Conservation (phyloP, 2,797 vertebrate genomes). For the Spondyliosoma cantharus region DNA sequence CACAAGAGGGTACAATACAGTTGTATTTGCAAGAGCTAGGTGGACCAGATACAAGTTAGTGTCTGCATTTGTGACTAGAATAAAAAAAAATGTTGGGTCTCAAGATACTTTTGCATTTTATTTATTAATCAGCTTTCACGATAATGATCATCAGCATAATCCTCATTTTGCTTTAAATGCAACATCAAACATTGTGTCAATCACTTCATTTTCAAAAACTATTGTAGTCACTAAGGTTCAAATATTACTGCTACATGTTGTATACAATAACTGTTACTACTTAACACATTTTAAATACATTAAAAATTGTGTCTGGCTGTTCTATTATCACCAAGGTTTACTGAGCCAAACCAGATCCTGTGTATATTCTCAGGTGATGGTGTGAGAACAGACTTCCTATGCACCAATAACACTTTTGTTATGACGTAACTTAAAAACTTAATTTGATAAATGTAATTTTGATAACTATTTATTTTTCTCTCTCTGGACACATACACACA, state of each 20-base stretch:
- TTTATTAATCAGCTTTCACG: neutral
- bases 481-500: neutral
- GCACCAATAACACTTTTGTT: neutral
- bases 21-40: neutral
- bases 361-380: no score
- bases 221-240: neutral
- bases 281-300: no score
- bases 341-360: no score
- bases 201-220: neutral
- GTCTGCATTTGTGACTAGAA: no score
- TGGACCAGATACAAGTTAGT: no score
- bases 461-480: neutral
- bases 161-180: neutral
- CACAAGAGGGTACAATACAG: conserved; percentile 39
- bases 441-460: no score
- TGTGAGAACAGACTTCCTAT: neutral
- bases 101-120: neutral
- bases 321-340: no score
- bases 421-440: no score
- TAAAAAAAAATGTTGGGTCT: neutral
- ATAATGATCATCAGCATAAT: neutral
- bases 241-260: neutral
- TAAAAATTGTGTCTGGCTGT: no score
- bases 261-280: no score
- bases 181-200: neutral